Base-by-base conservation (phyloP, 2,113 vertebrate species). In the Spea multiplicata region DNA sequence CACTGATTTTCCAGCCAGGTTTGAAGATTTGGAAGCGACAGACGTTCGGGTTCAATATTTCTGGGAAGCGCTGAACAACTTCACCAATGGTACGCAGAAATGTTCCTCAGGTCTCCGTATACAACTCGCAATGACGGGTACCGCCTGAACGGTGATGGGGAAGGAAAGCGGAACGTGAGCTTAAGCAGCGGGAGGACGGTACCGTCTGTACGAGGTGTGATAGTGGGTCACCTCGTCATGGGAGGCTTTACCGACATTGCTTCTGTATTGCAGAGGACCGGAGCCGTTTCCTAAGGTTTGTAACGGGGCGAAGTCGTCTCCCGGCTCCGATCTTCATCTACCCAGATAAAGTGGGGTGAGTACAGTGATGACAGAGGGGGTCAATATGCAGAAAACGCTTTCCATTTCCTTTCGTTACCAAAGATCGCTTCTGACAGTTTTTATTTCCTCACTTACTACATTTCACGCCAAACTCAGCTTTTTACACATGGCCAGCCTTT, bases 41-140 rank as follows among this genome's bases (percentile, higher is more conserved):
- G 96, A 98, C 52, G 89, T 91, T 0, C 87, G 97, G 66, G 94
- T 98, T 81, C 97, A 97, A 73, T 95, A 98, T 86, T 89, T 99
- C 82, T 99, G 97, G 97, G 96, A 99, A 82, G 97, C 97, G 0
- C 90, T 99, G 81, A 96, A 91, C 75, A 99, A 94, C 88, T 99
- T 99, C 88, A 99, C 97, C 52, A 99, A 99, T 0, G 97, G 97
- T 98, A 66, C 91, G 90, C 82, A 30, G 4, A 30, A 30, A 30
- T 13, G 55, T 59, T 52, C 6, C 50, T 52, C 50, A 52, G 50
- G 50, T 52, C 50, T 52, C 50, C 50, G 9, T 52, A 52, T 52
- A 52, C 50, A 30, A 30, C 30, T 1, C 30, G 30, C 30, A 30
- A 30, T 30, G 30, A 30, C 30, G 30, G 30, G 30, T 30, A 30